Evolutionary conservation across 2,888 invertebrate species (phyloP).

Genomic region (Agriopis aurantiaria): DNA sequence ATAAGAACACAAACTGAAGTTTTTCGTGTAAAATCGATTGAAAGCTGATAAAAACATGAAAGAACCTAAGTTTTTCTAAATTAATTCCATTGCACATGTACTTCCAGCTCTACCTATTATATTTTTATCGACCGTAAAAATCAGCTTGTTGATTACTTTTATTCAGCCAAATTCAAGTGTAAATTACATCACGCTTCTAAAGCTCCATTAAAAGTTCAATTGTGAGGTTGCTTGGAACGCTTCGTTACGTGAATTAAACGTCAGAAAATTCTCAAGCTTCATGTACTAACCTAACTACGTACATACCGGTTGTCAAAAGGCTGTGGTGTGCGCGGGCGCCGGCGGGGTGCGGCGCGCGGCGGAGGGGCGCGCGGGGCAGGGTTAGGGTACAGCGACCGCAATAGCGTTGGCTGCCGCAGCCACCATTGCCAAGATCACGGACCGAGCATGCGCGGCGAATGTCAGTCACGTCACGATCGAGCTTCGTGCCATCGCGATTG

Average conservation of each 20-base stretch:
- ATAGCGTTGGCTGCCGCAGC: slow-evolving; percentile 74
- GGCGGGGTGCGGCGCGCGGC: slow-evolving; percentile 45
- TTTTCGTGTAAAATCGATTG: neutral
- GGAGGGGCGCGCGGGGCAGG: slow-evolving; percentile 45
- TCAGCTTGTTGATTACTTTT: slow-evolving; percentile 31
- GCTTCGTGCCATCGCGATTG: slow-evolving; percentile 79
- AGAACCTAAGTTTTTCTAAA: neutral
- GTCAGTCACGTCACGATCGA: slow-evolving; percentile 85
- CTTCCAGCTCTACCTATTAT: slow-evolving; percentile 19
- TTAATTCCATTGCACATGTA: slow-evolving; percentile 1
- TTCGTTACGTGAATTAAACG: slow-evolving; percentile 80
- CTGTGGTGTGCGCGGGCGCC: slow-evolving; percentile 54
- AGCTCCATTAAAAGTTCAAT: slow-evolving; percentile 69
- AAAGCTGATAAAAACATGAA: neutral
- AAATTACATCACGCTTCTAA: slow-evolving; percentile 58
- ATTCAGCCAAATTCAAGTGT: slow-evolving; percentile 40
- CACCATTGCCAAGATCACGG: slow-evolving; percentile 88
- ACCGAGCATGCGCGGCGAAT: slow-evolving; percentile 83
- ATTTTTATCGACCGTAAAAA: slow-evolving; percentile 38
- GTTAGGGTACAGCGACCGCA: slow-evolving; percentile 83
- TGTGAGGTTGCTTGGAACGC: slow-evolving; percentile 61
- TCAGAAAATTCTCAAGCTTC: slow-evolving; percentile 81
- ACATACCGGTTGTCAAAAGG: slow-evolving; percentile 85
- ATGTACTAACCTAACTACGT: slow-evolving; percentile 64
- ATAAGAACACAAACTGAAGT: neutral